Evolutionary conservation across 2,888 invertebrate species (phyloP), one percentile per base, ranked within the genome.

Genomic region (Volucella inanis): DNA sequence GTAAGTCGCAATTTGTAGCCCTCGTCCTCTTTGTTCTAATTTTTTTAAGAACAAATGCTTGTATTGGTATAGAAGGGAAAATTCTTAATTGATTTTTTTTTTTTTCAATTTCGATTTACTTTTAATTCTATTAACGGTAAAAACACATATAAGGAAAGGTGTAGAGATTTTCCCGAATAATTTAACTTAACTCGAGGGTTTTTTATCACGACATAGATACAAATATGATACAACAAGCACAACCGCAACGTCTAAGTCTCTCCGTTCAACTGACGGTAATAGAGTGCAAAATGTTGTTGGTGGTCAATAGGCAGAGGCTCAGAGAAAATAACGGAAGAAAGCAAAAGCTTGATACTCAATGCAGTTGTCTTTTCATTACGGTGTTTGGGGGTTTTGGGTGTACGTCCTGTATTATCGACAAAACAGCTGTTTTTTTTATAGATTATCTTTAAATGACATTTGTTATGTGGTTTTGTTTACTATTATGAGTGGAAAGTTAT

Each of bases 1-100:
- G 74, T 84, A 84, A 79, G 83, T 84, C 74, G 79, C 75, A 84
- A 79, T 70, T 70, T 45, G 41, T 71, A 15, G 11, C 41, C 14
- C 54, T 67, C 10, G 10, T 72, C 11, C 49, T 68, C 54, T 74
- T 78, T 78, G 77, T 64, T 59, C 78, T 50, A 70, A 14, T 62
- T 77, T 22, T 31, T 31, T 31, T 31, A 31, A 31, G 31, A 31
- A 31, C 31, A 31, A 45, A 45, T 15, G 38, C 39, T 18, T 38
- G 49, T 18, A 12, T 41, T 43, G 38, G 61, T 18, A 70, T 47
- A 47, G 64, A 14, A 52, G 41, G 11, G 54, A 54, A 64, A 49
- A 10, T 14, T 9, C 14, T 38, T 11, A 8, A 11, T 12, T n/a
- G n/a, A n/a, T n/a, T n/a, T 41, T 47, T 22, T 8, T 43, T 65